Evolutionary conservation across 1,140 invertebrate genomes (phyloP), one percentile per base, ranked within the genome.

Genomic region (Ladona fulva): DNA sequence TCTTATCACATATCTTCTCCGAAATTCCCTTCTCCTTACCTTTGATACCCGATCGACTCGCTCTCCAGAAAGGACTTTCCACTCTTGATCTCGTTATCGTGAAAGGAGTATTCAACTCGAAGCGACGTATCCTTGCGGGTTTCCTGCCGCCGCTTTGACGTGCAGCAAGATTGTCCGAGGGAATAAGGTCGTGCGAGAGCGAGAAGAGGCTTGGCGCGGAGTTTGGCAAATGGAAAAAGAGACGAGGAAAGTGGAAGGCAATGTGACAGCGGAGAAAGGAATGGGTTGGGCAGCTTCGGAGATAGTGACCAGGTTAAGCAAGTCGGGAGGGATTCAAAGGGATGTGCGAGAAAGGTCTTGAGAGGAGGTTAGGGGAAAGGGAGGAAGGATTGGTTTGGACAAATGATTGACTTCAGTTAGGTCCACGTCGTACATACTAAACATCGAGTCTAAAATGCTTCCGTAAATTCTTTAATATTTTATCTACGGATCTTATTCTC

Each of bases 71-170:
- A 66, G 52, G 52, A 22, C 52, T 66, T 19, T 22, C 52, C 52
- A 52, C 44, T 52, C 19, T 52, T 66, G 52, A 66, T 66, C 52
- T 66, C 52, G 52, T 66, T 66, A 66, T 66, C 16, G 3, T 6
- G 52, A 66, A 12, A 66, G 52, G 52, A 66, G 52, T 66, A 66
- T 66, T 66, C 52, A 66, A 66, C 52, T 66, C 52, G 52, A 52
- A 52, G 10, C 44, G 44, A 22, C 52, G 52, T 66, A 66, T 22
- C 52, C 52, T 66, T 66, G 52, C 3, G 52, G 52, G 52, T 66
- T 52, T n/a, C 44, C 44, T 10, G 19, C 14, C 3, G 52, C 12
- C 29, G 3, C 52, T 66, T 66, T 66, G 52, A 66, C 44, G 14
- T 12, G 52, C 1, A 66, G 29, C 3, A 22, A 16, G 52, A 66